Percentiles rank a stretch among this genome's conserved stretches.
Evolutionary conservation across 2,797 vertebrate genomes (phyloP).

Genomic region (Tiaroga cobitis): DNA sequence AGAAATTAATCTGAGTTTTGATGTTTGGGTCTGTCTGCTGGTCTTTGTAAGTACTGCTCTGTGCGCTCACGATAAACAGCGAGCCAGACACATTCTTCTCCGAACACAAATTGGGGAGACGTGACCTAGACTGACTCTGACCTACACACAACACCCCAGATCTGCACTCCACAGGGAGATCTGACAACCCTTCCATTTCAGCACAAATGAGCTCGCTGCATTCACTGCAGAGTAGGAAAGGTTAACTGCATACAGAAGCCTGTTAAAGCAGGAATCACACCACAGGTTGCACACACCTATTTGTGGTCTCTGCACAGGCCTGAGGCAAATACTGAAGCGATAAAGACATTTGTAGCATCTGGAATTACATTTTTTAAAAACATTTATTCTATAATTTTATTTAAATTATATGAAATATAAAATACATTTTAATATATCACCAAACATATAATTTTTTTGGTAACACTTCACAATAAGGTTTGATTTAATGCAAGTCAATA

Average conservation of each 20-base stretch:
- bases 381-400: neutral
- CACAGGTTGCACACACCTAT: neutral
- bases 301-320: neutral
- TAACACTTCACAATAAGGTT: neutral
- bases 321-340: neutral
- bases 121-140: neutral
- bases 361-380: neutral
- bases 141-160: constrained; percentile 4
- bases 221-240: constrained; percentile 7
- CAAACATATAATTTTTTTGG: neutral
- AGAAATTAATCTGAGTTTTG: neutral
- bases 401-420: neutral
- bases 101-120: constrained; percentile 11
- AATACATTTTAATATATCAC: neutral
- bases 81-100: constrained; percentile 13
- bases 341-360: neutral
- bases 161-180: neutral
- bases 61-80: constrained; percentile 4
- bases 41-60: constrained; percentile 1
- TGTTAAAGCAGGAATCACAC: neutral
- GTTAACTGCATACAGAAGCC: neutral
- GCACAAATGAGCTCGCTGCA: constrained; percentile 30
- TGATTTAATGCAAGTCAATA: neutral
- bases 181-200: constrained; percentile 14
- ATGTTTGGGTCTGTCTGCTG: neutral